A percentile compares a stretch with the other conserved stretches of the same genome.
These are phyloP conservation scores for Cetonia aurata DNA, from an alignment of 2,888 invertebrate species.

Conservation along the genomic window DNA sequence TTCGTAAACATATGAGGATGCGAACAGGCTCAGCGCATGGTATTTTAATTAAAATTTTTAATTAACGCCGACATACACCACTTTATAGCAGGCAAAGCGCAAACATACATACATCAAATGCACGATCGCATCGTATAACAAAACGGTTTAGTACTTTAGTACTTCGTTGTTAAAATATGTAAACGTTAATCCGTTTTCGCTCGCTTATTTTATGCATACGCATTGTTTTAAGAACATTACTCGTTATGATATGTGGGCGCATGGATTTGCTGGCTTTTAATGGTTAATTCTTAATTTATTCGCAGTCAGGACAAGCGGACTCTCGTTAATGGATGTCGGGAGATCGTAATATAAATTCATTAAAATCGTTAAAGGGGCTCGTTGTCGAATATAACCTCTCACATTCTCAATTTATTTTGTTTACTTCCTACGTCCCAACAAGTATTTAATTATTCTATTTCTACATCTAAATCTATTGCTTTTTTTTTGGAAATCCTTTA, in stretches of 20 bases:
- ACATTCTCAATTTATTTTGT: no score
- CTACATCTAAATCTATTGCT: neutral
- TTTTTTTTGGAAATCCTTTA: no score
- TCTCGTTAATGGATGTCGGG: no score
- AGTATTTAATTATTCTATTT: neutral
- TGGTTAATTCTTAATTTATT: no score
- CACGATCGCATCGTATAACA: no score
- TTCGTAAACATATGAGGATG: slow-evolving; percentile 18
- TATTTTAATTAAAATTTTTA: slow-evolving; percentile 26
- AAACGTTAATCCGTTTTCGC: slow-evolving; percentile 17
- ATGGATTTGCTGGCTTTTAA: no score
- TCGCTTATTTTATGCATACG: neutral
- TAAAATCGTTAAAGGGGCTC: no score
- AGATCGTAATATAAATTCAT: no score
- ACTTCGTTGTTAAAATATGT: slow-evolving; percentile 19
- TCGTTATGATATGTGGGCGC: no score
- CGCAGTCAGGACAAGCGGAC: no score
- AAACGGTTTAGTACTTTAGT: neutral
- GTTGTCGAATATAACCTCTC: no score
- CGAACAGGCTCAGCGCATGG: slow-evolving; percentile 4
- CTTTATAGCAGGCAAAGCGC: neutral
- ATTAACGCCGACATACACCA: neutral
- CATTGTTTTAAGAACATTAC: no score
- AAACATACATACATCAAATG: neutral
- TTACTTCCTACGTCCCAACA: neutral